Evolutionary conservation across 2,888 invertebrate genomes (phyloP).

Genomic region (Imbricaverruca yamaguchii): DNA sequence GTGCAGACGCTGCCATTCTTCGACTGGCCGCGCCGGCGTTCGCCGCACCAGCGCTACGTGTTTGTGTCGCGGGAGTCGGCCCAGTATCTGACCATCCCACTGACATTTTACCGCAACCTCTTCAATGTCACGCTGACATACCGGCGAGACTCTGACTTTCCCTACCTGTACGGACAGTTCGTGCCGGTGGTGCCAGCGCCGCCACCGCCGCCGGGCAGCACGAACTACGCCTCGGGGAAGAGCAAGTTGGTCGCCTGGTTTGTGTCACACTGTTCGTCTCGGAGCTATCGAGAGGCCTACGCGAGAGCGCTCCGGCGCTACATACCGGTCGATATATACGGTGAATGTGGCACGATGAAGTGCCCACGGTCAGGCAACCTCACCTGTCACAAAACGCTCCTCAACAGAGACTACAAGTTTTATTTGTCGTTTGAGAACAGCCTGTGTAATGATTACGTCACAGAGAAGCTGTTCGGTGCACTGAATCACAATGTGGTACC

Average conservation of each 20-base stretch:
- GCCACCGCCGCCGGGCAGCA: too few species aligned
- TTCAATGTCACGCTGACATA: constrained; percentile 36
- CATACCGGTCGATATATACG: constrained; percentile 33
- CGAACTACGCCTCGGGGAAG: constrained; percentile 23
- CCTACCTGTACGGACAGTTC: constrained; percentile 25
- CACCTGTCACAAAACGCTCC: neutral
- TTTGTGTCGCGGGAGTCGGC: constrained; percentile 30
- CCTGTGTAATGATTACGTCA: constrained; percentile 37
- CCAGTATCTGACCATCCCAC: neutral
- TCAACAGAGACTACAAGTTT: constrained; percentile 35
- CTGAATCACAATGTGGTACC: constrained; percentile 36
- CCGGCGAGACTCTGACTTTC: constrained; percentile 33
- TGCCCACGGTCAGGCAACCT: constrained; percentile 24
- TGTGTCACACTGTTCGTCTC: constrained; percentile 34
- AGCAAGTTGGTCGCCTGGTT: constrained; percentile 33
- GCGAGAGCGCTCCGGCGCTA: constrained; percentile 29
- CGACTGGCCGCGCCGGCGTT: neutral
- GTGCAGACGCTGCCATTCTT: constrained; percentile 27
- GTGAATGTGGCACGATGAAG: constrained; percentile 31
- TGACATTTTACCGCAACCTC: neutral
- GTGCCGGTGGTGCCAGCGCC: neutral
- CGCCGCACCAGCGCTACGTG: constrained; percentile 30
- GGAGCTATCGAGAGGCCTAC: constrained; percentile 32
- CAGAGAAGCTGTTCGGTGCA: constrained; percentile 36
- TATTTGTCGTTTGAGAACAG: constrained; percentile 38